A percentile compares a stretch with the other conserved stretches of the same genome.
Conservation (phyloP, 2,888 invertebrate genomes). For the Boloria selene region DNA sequence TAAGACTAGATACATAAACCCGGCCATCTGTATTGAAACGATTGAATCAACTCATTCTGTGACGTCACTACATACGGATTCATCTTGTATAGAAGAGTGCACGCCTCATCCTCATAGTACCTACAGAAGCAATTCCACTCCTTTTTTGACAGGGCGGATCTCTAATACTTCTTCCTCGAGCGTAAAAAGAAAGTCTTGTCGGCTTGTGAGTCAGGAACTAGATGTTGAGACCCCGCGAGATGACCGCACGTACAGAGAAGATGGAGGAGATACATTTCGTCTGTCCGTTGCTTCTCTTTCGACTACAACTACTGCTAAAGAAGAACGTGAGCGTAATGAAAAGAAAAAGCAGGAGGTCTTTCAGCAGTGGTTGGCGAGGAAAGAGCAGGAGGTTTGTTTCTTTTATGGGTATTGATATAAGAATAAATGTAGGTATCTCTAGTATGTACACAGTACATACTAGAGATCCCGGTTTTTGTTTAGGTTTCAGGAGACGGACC, state of each 20-base stretch:
- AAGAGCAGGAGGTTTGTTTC: conserved; percentile 68
- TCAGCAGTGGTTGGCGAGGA: conserved; percentile 68
- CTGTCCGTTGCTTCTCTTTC: conserved; percentile 72
- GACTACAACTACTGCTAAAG: conserved; percentile 72
- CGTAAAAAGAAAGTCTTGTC: conserved; percentile 69
- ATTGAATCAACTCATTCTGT: conserved; percentile 69
- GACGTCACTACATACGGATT: conserved; percentile 65
- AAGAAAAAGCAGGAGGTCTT: conserved; percentile 69
- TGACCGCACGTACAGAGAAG: conserved; percentile 66
- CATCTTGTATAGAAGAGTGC: conserved; percentile 58
- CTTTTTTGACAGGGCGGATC: conserved; percentile 65
- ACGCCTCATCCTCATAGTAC: conserved; percentile 74
- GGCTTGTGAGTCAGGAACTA: conserved; percentile 47
- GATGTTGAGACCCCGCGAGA: conserved; percentile 58
- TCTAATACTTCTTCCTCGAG: conserved; percentile 63
- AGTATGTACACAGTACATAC: no score
- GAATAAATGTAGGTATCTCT: no score
- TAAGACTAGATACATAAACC: conserved; percentile 81
- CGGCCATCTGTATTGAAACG: conserved; percentile 83
- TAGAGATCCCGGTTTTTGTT: no score
- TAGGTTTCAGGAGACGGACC: no score
- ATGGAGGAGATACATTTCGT: conserved; percentile 70
- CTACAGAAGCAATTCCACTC: conserved; percentile 73
- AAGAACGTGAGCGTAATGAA: conserved; percentile 70
- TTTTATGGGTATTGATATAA: background rate